phyloP scores from a whole-genome alignment of 2,888 invertebrate genomes.

The Ormyrus thymus region DNA sequence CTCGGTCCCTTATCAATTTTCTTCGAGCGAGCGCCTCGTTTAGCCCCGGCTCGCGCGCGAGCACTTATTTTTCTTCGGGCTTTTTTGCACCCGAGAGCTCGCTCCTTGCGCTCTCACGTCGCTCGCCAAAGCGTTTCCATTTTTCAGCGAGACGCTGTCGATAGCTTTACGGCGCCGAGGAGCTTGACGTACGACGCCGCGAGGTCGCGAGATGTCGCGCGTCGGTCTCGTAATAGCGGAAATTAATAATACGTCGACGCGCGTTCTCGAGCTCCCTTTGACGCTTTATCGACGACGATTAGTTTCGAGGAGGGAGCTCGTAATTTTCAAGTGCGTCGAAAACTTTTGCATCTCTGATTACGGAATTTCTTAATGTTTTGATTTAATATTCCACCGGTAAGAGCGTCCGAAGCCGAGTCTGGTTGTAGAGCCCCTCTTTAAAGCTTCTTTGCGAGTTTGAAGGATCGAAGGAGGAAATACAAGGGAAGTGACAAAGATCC shows the following conservation, averaged over 20 bases:
- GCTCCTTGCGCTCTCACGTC: too few species aligned
- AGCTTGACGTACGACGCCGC: background rate
- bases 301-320: too few species aligned
- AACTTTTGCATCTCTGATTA: too few species aligned
- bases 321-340: too few species aligned
- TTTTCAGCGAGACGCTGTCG: background rate
- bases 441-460: conserved; percentile 43
- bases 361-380: too few species aligned
- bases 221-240: background rate
- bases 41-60: too few species aligned
- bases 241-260: conserved; percentile 1
- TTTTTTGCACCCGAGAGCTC: too few species aligned
- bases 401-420: background rate
- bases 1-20: conserved; percentile 47
- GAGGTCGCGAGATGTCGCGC: too few species aligned
- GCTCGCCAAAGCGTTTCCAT: too few species aligned
- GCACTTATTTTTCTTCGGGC: too few species aligned
- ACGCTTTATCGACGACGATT: too few species aligned
- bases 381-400: background rate
- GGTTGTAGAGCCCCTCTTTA: background rate
- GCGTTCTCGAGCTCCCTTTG: too few species aligned
- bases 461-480: conserved; percentile 40
- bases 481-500: conserved; percentile 53
- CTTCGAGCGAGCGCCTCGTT: background rate
- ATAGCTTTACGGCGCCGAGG: background rate